phyloP scores from a whole-genome alignment of 2,797 vertebrate genomes.

The Okamejei kenojei region DNA sequence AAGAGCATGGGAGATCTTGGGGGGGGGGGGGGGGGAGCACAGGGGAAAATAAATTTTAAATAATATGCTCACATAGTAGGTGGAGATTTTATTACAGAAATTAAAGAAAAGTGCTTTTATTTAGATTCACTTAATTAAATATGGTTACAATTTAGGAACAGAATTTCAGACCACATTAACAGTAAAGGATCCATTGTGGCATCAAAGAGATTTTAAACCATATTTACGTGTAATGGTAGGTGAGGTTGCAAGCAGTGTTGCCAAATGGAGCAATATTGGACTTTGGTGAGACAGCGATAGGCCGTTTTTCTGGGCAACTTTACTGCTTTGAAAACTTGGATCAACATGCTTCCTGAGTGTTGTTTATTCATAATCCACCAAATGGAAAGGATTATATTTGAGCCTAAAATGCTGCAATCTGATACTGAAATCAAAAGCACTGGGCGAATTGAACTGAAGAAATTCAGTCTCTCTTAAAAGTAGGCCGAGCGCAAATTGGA shows the following conservation, averaged over 20 bases:
- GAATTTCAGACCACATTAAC: not conserved
- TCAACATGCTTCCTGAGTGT: not conserved
- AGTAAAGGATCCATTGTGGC: not conserved
- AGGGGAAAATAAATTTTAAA: not conserved
- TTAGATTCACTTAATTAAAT: not conserved
- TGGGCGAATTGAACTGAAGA: not conserved
- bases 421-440: not conserved
- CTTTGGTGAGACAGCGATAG: not conserved
- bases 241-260: not conserved
- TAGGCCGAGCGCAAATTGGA: not conserved
- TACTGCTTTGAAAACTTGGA: not conserved
- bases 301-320: not conserved
- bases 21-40: no score
- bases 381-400: not conserved
- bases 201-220: not conserved
- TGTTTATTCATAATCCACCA: not conserved
- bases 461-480: not conserved
- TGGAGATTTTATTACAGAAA: not conserved
- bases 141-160: not conserved
- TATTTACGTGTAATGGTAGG: not conserved
- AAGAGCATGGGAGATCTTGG: no score
- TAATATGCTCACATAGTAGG: not conserved
- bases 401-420: not conserved
- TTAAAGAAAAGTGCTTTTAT: not conserved
- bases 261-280: not conserved